Base-by-base conservation (phyloP, 2,113 vertebrate species). In the Misgurnus anguillicaudatus region DNA sequence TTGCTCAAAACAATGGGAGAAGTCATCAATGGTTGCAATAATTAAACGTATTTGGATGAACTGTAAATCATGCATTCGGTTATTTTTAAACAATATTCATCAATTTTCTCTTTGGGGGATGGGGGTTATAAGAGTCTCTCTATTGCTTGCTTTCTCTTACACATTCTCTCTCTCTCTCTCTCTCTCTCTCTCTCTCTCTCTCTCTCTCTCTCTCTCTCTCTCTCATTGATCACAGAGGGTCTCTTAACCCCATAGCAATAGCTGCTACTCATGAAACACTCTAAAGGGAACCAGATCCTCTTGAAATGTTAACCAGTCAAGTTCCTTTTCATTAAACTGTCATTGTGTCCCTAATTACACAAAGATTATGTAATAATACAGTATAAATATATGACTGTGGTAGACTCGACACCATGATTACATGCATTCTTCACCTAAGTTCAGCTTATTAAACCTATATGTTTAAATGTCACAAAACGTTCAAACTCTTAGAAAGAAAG, bases 61-160 rank as follows among this genome's bases (percentile, higher is more conserved):
- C 85, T 87, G 84, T 90, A 90, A 86, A 92, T 89, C 87, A 90
- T 77, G 45, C 61, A 51, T 57, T 64, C 65, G 81, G 81, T 85
- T 88, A 88, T 88, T 86, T 86, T 89, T 89, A 89, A 85, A 85
- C 85, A 89, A 77, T 84, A 90, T 89, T 84, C 88, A 84, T 85
- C 79, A 39, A 83, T 88, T 88, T 87, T 91, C 88, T 91, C 88
- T 4, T 80, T 85, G 87, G 89, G 89, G 89, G 89, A 17, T n/a
- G 85, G 88, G 87, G 88, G 89, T 91, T 88, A 91, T 83, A 81
- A 64, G 24, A 31, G 24, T 77, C 9, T 24, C 7, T 39, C 38
- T 31, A 31, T 31, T 31, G 24, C 24, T 31, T 31, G 24, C 24
- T 31, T 31, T 31, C 24, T 31, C 24, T 31, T 31, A 31, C 24